A percentile compares a stretch with the other conserved stretches of the same genome.
Evolutionary conservation across 2,888 invertebrate genomes (phyloP).

Genomic region (Tetranychus truncatus): DNA sequence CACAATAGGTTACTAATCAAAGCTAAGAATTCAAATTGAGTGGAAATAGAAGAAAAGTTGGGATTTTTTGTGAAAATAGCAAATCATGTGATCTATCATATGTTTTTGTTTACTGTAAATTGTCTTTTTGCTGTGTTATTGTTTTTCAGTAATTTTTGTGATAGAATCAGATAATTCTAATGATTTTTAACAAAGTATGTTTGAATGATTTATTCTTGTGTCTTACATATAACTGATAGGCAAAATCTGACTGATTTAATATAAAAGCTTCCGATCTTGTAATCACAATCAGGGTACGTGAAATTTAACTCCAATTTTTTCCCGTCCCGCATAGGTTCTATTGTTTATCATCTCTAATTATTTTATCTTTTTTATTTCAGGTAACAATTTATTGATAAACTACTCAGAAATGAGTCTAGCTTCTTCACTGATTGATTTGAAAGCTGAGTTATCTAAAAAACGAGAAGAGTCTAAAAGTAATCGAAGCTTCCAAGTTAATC

Average conservation of each 20-base stretch:
- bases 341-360: background rate
- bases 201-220: too few species aligned
- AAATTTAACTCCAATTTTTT: background rate
- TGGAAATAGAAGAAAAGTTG: too few species aligned
- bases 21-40: too few species aligned
- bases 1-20: too few species aligned
- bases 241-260: too few species aligned
- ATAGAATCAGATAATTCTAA: background rate
- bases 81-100: background rate
- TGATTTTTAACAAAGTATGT: too few species aligned
- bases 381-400: background rate
- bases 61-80: too few species aligned
- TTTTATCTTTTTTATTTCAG: background rate
- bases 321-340: background rate
- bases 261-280: too few species aligned
- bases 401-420: background rate
- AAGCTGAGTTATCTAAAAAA: slow-evolving; percentile 70
- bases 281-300: background rate
- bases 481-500: slow-evolving; percentile 33
- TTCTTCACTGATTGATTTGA: slow-evolving; percentile 40
- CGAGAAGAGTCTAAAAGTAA: slow-evolving; percentile 41
- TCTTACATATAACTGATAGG: too few species aligned
- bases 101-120: background rate
- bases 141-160: background rate
- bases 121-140: too few species aligned